Evolutionary conservation across 1,140 invertebrate species (phyloP).

Genomic region (Macrobrachium rosenbergii): DNA sequence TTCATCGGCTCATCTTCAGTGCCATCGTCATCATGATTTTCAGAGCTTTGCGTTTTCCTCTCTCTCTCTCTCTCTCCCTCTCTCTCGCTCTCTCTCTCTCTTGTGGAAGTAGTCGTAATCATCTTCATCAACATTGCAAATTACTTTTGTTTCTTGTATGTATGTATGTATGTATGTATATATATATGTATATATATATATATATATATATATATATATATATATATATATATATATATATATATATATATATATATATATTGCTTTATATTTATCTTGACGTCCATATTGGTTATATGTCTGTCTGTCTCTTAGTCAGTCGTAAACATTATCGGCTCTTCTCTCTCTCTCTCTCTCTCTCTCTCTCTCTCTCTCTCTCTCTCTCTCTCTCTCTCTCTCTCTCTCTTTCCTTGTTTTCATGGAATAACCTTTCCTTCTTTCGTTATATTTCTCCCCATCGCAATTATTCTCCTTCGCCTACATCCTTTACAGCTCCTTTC

Average conservation of each 20-base stretch:
- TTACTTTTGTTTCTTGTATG: no score
- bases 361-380: not conserved
- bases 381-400: not conserved
- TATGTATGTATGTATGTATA: no score
- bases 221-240: no score
- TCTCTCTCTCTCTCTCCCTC: not conserved
- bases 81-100: no score
- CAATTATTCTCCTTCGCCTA: not conserved
- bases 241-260: no score
- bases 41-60: not conserved
- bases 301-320: not conserved
- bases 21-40: slow-evolving; percentile 5
- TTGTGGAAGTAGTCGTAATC: no score
- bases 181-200: no score
- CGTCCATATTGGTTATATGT: no score
- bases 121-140: no score
- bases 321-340: no score
- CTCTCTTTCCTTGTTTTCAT: not conserved
- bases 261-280: no score
- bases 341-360: not conserved
- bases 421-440: not conserved
- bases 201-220: no score
- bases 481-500: not conserved
- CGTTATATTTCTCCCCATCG: not conserved
- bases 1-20: not conserved